A percentile compares a stretch with the other conserved stretches of the same genome.
Conservation (phyloP, 2,888 invertebrate genomes). For the Heliconius ismenius region DNA sequence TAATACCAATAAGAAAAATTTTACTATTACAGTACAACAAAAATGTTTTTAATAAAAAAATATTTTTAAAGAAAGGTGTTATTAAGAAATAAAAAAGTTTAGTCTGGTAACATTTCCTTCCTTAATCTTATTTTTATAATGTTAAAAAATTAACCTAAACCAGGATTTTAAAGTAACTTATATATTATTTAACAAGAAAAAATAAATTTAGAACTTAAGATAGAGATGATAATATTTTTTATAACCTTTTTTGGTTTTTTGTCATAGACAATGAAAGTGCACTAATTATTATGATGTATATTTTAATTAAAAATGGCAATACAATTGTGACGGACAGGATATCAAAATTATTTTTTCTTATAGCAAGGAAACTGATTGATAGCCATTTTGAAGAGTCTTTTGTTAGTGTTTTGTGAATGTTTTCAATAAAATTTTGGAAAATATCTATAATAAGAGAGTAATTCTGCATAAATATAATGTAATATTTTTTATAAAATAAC, state of each 20-base stretch:
- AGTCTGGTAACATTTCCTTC: not conserved
- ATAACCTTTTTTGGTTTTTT: not conserved
- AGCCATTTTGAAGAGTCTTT: constrained; percentile 82
- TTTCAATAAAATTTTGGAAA: constrained; percentile 72
- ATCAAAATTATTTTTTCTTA: constrained; percentile 73
- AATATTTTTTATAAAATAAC: constrained; percentile 46
- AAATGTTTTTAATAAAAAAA: too few relatives aligned
- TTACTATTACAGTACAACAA: too few relatives aligned
- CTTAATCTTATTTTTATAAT: not conserved
- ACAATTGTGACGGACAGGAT: constrained; percentile 73
- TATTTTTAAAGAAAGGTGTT: not conserved
- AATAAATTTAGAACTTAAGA: not conserved
- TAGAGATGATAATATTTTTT: not conserved
- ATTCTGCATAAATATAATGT: constrained; percentile 42
- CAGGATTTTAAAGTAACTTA: not conserved
- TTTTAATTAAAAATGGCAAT: constrained; percentile 72
- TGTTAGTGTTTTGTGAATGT: constrained; percentile 83
- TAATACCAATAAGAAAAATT: too few relatives aligned
- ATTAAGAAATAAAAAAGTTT: not conserved
- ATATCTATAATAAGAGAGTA: constrained; percentile 57
- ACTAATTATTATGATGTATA: constrained; percentile 40
- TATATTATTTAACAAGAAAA: not conserved
- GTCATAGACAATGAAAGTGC: constrained; percentile 57
- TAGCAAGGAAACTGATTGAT: constrained; percentile 78
- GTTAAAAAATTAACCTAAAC: not conserved